Conservation (phyloP, 2,797 vertebrate species). For the Avahi laniger region DNA sequence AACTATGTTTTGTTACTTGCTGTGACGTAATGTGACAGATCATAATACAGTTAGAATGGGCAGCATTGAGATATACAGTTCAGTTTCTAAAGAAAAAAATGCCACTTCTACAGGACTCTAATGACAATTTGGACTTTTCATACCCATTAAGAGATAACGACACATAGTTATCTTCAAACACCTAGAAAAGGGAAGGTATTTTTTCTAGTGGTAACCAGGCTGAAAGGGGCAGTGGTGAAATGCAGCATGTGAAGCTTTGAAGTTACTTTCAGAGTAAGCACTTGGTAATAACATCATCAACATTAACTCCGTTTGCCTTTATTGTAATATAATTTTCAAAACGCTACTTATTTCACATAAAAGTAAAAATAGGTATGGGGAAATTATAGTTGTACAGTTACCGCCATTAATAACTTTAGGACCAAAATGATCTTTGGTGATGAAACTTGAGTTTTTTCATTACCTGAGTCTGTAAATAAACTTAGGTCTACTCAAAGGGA, state of each 20-base stretch:
- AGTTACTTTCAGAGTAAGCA: neutral
- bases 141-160: neutral
- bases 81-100: neutral
- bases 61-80: neutral
- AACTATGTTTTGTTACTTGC: neutral
- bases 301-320: neutral
- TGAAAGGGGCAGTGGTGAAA: neutral
- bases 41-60: neutral
- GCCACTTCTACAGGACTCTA: neutral
- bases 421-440: neutral
- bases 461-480: neutral
- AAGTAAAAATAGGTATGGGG: neutral
- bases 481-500: neutral
- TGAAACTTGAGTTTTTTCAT: neutral
- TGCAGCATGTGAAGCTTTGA: neutral
- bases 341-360: neutral
- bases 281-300: neutral
- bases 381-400: neutral
- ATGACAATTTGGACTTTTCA: neutral
- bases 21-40: neutral
- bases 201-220: neutral
- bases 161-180: neutral
- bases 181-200: neutral
- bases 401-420: conserved; percentile 2
- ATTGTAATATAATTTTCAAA: neutral